Percentiles rank a stretch among this genome's conserved stretches.
Conservation (phyloP, 1,140 invertebrate species). For the Anoplolepis gracilipes region DNA sequence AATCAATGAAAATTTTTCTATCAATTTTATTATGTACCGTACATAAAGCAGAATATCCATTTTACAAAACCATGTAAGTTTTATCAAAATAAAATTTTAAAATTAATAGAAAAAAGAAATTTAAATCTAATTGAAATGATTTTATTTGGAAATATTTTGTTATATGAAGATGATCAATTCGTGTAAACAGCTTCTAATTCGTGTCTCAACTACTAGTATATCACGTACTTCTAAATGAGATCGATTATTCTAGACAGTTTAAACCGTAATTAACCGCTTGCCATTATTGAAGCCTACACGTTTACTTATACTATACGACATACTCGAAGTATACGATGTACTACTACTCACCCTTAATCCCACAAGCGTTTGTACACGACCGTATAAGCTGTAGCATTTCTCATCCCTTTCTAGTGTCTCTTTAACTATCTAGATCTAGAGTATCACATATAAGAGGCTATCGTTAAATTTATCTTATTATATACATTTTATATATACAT, state of each 20-base stretch:
- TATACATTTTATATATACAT: neutral
- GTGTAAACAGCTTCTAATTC: neutral
- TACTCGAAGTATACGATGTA: constrained; percentile 3
- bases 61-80: neutral
- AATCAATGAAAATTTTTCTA: neutral
- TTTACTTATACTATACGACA: constrained; percentile 4
- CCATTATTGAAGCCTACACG: constrained; percentile 45
- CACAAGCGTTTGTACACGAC: constrained; percentile 26
- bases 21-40: neutral
- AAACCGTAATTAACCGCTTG: constrained; percentile 26
- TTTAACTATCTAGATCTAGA: neutral
- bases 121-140: constrained; percentile 3
- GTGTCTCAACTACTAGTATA: neutral
- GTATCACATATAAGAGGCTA: neutral
- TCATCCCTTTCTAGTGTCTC: constrained; percentile 7
- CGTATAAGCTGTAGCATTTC: constrained; percentile 26
- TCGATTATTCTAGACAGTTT: constrained; percentile 23
- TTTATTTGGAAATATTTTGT: neutral
- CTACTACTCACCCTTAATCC: constrained; percentile 38
- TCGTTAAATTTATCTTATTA: neutral
- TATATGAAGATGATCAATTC: neutral
- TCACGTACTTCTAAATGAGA: constrained; percentile 13
- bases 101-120: neutral
- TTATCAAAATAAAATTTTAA: neutral
- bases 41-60: neutral